Evolutionary conservation across 2,113 vertebrate species (phyloP).

Genomic region (Gallinago media): DNA sequence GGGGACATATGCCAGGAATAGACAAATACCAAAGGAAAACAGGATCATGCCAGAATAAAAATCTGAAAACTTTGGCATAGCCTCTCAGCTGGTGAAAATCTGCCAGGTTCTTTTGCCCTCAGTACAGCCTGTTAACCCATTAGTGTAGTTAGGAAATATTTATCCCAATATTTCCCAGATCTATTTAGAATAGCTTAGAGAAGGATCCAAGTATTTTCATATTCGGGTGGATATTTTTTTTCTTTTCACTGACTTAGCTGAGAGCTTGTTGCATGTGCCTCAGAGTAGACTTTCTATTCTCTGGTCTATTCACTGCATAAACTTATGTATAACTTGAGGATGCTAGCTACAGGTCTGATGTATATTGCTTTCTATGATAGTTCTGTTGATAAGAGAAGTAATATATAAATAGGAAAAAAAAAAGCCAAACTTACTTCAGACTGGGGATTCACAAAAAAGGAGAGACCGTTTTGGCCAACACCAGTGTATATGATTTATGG

Average conservation of each 20-base stretch:
- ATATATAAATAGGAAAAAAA: neutral
- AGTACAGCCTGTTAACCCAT: slow-evolving; percentile 9
- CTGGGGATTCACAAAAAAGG: neutral
- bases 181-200: neutral
- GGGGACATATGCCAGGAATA: neutral
- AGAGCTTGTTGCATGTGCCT: neutral
- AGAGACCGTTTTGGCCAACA: slow-evolving; percentile 1
- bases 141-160: neutral
- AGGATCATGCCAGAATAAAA: neutral
- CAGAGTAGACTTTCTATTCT: neutral
- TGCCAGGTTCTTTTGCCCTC: neutral
- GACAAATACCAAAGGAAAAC: slow-evolving; percentile 26
- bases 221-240: neutral
- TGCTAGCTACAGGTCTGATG: neutral
- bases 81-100: slow-evolving; percentile 10
- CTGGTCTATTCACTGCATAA: neutral
- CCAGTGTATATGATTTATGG: slow-evolving; percentile 24
- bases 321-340: neutral
- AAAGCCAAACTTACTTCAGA: neutral
- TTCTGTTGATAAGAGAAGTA: neutral
- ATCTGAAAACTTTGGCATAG: neutral
- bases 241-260: neutral
- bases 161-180: neutral
- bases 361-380: neutral
- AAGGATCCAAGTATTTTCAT: neutral